phyloP scores from a whole-genome alignment of 2,888 invertebrate genomes.

The Clivina fossor region DNA sequence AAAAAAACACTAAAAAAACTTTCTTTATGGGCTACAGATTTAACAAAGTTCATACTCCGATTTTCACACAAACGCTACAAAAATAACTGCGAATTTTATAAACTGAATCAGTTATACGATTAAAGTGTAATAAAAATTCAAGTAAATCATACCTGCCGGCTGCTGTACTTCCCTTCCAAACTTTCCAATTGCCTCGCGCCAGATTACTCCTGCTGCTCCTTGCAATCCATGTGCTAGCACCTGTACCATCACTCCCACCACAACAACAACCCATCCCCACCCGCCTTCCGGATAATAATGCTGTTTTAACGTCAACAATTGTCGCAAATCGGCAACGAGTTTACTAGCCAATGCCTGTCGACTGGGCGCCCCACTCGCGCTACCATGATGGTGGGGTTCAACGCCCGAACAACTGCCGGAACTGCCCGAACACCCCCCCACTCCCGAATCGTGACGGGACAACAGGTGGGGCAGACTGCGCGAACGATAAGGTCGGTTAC shows the following conservation, averaged over 20 bases:
- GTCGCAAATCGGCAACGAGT: conserved; percentile 58
- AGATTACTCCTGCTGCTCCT: conserved; percentile 59
- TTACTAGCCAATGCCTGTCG: conserved; percentile 59
- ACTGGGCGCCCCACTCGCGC: conserved; percentile 49
- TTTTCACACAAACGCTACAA: too few relatives aligned
- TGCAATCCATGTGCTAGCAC: conserved; percentile 75
- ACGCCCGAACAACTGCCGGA: conserved; percentile 36
- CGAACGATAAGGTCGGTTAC: conserved; percentile 65
- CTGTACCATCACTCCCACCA: conserved; percentile 72
- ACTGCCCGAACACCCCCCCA: conserved; percentile 49
- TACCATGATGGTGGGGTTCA: too few relatives aligned
- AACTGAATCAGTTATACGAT: too few relatives aligned
- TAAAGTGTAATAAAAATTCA: background rate
- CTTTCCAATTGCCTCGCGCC: conserved; percentile 51
- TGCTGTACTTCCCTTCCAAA: conserved; percentile 61
- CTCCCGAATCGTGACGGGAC: conserved; percentile 59
- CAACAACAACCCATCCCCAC: conserved; percentile 83
- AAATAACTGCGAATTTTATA: too few relatives aligned
- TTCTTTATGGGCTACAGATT: too few relatives aligned
- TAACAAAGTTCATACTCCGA: too few relatives aligned
- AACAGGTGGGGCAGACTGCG: conserved; percentile 68
- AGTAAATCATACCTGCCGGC: conserved; percentile 65
- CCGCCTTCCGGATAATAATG: conserved; percentile 88
- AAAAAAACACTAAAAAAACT: too few relatives aligned
- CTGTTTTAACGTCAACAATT: conserved; percentile 69